Percentiles rank a stretch among this genome's conserved stretches.
Evolutionary conservation across 1,140 invertebrate species (phyloP).

Genomic region (Steinernema feltiae): DNA sequence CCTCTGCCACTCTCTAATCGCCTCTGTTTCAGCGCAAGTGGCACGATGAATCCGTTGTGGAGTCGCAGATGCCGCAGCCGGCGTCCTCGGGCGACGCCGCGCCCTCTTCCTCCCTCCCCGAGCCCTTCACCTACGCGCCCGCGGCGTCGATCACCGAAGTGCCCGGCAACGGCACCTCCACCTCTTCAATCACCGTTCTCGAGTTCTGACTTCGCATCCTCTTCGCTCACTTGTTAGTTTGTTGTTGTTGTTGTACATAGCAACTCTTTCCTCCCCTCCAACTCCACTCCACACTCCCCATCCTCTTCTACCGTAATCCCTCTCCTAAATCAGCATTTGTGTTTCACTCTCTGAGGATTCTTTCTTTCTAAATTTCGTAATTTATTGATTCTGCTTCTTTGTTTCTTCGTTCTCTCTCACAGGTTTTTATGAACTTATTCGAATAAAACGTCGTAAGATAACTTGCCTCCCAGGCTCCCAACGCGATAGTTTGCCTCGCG

Average conservation of each 20-base stretch:
- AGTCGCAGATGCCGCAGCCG: neutral
- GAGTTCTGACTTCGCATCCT: no score
- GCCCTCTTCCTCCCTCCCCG: neutral
- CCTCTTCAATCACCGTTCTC: neutral
- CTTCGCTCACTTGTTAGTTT: neutral
- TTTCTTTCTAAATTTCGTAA: no score
- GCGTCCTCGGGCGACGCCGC: neutral
- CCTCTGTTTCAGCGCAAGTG: neutral
- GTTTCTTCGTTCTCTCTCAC: neutral
- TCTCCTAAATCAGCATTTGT: no score
- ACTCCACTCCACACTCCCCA: no score
- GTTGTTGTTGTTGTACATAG: neutral
- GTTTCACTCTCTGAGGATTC: no score
- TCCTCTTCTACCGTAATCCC: no score
- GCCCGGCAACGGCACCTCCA: neutral
- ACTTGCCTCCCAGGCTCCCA: no score
- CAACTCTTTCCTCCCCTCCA: neutral
- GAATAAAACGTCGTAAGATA: no score
- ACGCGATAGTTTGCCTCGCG: no score
- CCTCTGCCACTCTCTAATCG: neutral
- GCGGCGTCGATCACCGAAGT: neutral
- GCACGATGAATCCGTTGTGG: neutral
- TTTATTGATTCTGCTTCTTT: neutral
- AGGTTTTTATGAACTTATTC: neutral
- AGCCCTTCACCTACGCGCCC: neutral